phyloP scores from a whole-genome alignment of 2,888 invertebrate species.

The Netelia inedita region DNA sequence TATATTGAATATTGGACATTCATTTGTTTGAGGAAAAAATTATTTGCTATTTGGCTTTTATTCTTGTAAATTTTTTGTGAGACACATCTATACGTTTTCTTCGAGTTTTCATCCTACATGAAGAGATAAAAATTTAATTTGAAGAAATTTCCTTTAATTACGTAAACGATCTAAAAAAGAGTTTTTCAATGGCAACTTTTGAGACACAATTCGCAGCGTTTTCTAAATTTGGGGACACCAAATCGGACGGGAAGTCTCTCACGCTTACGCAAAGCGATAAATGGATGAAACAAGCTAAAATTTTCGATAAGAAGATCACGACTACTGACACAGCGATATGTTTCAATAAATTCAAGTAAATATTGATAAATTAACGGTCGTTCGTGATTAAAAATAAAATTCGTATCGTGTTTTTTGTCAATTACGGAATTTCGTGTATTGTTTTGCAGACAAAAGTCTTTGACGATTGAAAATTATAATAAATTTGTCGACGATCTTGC shows the following conservation, averaged over 20 bases:
- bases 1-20: background rate
- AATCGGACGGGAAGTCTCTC: constrained; percentile 83
- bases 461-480: constrained; percentile 82
- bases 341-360: constrained; percentile 85
- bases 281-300: constrained; percentile 85
- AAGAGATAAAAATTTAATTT: background rate
- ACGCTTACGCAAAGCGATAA: constrained; percentile 85
- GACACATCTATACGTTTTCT: background rate
- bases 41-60: constrained; percentile 21
- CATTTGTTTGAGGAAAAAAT: constrained; percentile 25
- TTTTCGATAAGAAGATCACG: constrained; percentile 84
- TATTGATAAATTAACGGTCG: background rate
- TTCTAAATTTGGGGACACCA: constrained; percentile 84
- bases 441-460: constrained; percentile 75
- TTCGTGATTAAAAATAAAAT: background rate
- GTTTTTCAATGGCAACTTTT: constrained; percentile 65
- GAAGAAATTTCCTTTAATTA: background rate
- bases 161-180: background rate
- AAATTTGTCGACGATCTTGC: constrained; percentile 84
- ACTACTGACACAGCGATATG: constrained; percentile 85
- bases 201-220: constrained; percentile 77
- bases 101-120: background rate
- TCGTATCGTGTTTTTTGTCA: background rate
- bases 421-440: background rate
- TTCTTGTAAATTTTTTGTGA: constrained; percentile 38